A percentile compares a stretch with the other conserved stretches of the same genome.
Conservation (phyloP, 2,113 vertebrate genomes). For the Silurus glanis region DNA sequence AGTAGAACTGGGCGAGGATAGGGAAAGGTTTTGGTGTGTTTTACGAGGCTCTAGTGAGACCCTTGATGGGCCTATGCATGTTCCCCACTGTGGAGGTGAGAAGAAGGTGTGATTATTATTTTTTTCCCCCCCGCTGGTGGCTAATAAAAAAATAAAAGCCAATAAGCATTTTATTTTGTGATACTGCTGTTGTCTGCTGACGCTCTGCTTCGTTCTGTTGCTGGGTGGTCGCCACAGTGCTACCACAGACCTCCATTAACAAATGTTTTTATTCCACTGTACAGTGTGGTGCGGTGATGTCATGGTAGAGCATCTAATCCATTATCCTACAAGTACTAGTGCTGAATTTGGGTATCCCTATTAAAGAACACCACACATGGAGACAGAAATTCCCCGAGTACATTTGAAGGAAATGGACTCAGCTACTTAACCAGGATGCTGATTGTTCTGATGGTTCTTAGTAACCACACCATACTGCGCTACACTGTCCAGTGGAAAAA, state of each 20-base stretch:
- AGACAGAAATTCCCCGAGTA: neutral
- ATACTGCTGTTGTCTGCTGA: constrained; percentile 36
- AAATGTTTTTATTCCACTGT: neutral
- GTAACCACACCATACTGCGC: neutral
- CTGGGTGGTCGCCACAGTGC: constrained; percentile 17
- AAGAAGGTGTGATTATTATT: neutral
- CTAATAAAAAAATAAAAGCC: constrained; percentile 7
- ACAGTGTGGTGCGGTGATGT: constrained; percentile 9
- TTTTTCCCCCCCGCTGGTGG: neutral
- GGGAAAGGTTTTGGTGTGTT: constrained; percentile 24
- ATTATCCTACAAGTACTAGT: neutral
- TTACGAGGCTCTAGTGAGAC: constrained; percentile 33
- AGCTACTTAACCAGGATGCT: neutral
- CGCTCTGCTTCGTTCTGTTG: constrained; percentile 39
- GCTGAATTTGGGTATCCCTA: neutral
- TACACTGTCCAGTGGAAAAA: constrained; percentile 9
- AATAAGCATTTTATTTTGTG: constrained; percentile 40
- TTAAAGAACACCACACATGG: neutral
- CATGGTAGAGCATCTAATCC: neutral
- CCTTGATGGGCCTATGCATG: constrained; percentile 48
- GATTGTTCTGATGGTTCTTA: neutral
- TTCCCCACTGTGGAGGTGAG: constrained; percentile 34
- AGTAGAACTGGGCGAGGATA: neutral
- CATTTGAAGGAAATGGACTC: neutral
- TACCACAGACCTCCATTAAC: constrained; percentile 11